Evolutionary conservation across 2,797 vertebrate species (phyloP).

Genomic region (Eospalax fontanierii): DNA sequence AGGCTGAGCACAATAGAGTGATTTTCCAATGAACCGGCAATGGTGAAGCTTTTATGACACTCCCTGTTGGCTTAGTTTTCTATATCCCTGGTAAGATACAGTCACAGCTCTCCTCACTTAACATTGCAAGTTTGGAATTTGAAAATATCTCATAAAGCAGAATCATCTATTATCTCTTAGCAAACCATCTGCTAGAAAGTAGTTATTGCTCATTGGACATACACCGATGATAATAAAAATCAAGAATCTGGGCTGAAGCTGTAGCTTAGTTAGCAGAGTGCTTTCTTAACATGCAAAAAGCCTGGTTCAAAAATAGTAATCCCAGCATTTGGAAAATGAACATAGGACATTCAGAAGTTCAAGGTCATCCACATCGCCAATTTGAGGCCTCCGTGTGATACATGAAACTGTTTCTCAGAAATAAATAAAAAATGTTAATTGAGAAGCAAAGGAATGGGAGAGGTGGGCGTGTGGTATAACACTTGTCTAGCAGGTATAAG

Average conservation of each 20-base stretch:
- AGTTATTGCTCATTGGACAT: neutral
- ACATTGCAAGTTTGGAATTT: neutral
- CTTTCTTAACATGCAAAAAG: neutral
- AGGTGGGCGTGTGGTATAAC: neutral
- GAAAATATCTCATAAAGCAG: neutral
- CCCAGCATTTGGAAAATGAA: neutral
- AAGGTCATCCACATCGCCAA: too few species aligned
- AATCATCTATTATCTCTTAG: neutral
- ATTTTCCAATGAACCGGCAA: neutral
- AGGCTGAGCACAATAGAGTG: neutral
- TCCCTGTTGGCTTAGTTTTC: neutral
- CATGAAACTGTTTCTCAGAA: neutral
- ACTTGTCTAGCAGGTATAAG: neutral
- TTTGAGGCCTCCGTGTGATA: too few species aligned
- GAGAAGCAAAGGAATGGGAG: neutral
- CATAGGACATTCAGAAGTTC: neutral
- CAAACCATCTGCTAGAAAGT: slow-evolving; percentile 19
- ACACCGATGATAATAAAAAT: neutral
- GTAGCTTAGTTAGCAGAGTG: neutral
- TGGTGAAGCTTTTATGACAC: neutral
- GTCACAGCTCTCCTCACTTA: neutral
- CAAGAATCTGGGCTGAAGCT: neutral
- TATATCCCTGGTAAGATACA: neutral
- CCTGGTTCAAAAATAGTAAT: neutral
- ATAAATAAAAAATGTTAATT: neutral